Evolutionary conservation across 2,888 invertebrate species (phyloP).

Genomic region (Amphipyra tragopoginis): DNA sequence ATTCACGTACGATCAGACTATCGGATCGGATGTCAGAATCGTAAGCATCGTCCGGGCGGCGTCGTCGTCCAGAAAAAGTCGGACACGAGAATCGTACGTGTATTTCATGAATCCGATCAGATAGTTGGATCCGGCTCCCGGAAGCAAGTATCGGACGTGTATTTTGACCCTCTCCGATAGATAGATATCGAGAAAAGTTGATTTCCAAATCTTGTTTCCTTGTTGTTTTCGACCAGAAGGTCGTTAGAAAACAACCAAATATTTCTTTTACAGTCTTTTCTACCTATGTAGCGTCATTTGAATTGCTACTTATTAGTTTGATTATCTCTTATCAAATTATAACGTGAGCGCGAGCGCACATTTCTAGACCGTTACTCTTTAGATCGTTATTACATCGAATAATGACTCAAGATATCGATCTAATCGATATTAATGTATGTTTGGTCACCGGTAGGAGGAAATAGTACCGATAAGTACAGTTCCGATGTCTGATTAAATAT

Average conservation of each 20-base stretch:
- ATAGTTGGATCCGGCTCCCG: too few relatives aligned
- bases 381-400: conserved; percentile 33
- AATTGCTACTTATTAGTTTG: conserved; percentile 21
- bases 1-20: too few relatives aligned
- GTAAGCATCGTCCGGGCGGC: too few relatives aligned
- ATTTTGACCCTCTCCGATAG: too few relatives aligned
- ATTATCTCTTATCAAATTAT: conserved; percentile 49
- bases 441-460: conserved; percentile 48
- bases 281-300: conserved; percentile 8
- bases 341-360: conserved; percentile 4
- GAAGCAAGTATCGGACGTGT: too few relatives aligned
- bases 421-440: conserved; percentile 56
- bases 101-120: too few relatives aligned
- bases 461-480: conserved; percentile 60
- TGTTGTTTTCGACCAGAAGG: too few relatives aligned
- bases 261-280: not conserved
- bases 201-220: too few relatives aligned
- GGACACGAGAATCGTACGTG: too few relatives aligned
- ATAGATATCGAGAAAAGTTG: too few relatives aligned
- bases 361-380: conserved; percentile 23
- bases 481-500: conserved; percentile 33
- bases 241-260: not conserved
- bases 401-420: conserved; percentile 51
- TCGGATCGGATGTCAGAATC: too few relatives aligned
- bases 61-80: too few relatives aligned